These are phyloP conservation scores for Paraescarpia echinospica DNA, from an alignment of 1,140 invertebrate species.

Conservation along the genomic window DNA sequence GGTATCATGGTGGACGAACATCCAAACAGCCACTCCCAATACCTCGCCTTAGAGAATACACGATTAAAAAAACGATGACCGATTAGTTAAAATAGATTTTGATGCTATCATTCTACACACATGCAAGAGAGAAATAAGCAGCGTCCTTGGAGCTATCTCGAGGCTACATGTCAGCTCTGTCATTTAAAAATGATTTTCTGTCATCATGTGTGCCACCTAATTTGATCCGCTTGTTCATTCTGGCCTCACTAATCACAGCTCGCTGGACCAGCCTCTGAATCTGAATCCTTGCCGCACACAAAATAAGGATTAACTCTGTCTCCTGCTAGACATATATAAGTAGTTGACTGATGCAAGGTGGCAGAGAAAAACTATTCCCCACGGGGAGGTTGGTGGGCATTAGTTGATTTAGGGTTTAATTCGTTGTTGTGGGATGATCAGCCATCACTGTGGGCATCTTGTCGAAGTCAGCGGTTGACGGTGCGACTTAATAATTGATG, in stretches of 20 bases:
- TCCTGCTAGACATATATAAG: neutral
- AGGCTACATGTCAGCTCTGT: neutral
- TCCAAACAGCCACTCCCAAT: no score
- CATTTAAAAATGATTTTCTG: conserved; percentile 2
- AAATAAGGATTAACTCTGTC: neutral
- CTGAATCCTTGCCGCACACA: neutral
- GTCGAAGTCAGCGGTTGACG: neutral
- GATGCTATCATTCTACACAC: neutral
- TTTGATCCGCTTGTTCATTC: neutral
- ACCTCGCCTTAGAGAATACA: no score
- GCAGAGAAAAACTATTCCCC: neutral
- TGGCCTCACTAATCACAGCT: neutral
- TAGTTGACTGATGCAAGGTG: neutral
- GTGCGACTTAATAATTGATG: neutral
- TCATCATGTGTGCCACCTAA: neutral
- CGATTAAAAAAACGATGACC: neutral
- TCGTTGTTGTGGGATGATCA: neutral
- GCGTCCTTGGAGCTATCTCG: neutral
- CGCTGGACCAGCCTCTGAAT: neutral
- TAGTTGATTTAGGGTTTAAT: conserved; percentile 2
- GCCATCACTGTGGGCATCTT: neutral
- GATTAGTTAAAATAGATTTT: neutral
- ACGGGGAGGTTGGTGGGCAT: neutral
- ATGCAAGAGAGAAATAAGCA: neutral
- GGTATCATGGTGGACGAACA: no score